Evolutionary conservation across 2,113 vertebrate genomes (phyloP).

Genomic region (Poeciliopsis retropinna): DNA sequence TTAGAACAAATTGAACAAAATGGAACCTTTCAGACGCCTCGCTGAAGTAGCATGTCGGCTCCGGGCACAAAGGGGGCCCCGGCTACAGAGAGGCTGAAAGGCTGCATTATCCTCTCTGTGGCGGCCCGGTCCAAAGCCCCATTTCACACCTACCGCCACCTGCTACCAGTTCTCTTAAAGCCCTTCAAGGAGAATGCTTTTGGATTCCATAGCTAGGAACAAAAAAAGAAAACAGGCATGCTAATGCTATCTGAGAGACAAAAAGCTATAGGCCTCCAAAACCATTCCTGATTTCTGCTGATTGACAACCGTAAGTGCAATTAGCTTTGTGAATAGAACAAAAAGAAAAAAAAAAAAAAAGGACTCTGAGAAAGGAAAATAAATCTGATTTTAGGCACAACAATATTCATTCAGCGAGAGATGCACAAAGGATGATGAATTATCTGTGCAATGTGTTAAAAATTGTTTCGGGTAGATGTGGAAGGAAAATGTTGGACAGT

Average conservation of each 20-base stretch:
- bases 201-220: slow-evolving; percentile 74
- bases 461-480: too few relatives aligned
- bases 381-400: too few relatives aligned
- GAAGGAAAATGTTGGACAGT: too few relatives aligned
- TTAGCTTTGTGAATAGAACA: slow-evolving; percentile 56
- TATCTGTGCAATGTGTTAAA: too few relatives aligned
- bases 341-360: too few relatives aligned
- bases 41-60: slow-evolving; percentile 76
- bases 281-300: slow-evolving; percentile 40
- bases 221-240: slow-evolving; percentile 76
- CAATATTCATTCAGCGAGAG: too few relatives aligned
- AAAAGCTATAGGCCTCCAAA: slow-evolving; percentile 63
- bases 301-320: slow-evolving; percentile 70
- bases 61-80: slow-evolving; percentile 79
- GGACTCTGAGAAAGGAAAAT: too few relatives aligned
- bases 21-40: slow-evolving; percentile 77
- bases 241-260: slow-evolving; percentile 77
- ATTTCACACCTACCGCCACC: slow-evolving; percentile 84
- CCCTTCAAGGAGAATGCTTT: slow-evolving; percentile 79
- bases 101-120: slow-evolving; percentile 79
- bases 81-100: slow-evolving; percentile 78
- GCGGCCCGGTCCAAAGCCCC: slow-evolving; percentile 71
- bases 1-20: slow-evolving; percentile 87
- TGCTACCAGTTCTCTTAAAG: slow-evolving; percentile 84
- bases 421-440: too few relatives aligned